Evolutionary conservation across 2,797 vertebrate species (phyloP).

Genomic region (Sebastes wilsoni): DNA sequence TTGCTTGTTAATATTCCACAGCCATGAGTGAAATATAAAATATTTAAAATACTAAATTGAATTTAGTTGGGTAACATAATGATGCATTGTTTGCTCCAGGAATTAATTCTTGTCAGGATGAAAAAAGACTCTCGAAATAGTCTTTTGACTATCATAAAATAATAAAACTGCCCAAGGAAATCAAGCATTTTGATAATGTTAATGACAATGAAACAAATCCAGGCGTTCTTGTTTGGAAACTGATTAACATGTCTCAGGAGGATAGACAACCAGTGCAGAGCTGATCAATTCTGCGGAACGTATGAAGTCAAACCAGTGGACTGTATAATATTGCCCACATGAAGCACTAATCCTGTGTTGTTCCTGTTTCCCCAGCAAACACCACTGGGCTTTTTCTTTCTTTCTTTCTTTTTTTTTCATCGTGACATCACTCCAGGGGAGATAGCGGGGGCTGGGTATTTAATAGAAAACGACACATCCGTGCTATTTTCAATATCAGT

Average conservation of each 20-base stretch:
- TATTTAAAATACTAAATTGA: not conserved
- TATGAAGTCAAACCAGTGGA: not conserved
- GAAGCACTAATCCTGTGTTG: conserved; percentile 5
- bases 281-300: conserved; percentile 14
- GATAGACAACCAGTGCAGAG: not conserved
- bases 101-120: not conserved
- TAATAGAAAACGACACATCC: conserved; percentile 38
- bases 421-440: not conserved
- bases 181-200: not conserved
- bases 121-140: no score
- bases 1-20: not conserved
- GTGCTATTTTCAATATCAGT: conserved; percentile 29
- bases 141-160: not conserved
- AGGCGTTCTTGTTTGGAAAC: not conserved
- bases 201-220: not conserved
- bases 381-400: not conserved
- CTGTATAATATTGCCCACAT: not conserved
- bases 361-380: conserved; percentile 25
- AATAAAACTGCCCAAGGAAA: not conserved
- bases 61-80: not conserved
- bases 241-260: not conserved
- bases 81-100: not conserved
- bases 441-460: not conserved
- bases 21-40: not conserved
- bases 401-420: not conserved